A percentile compares a stretch with the other conserved stretches of the same genome.
These are phyloP conservation scores for Hypsopygia costalis DNA, from an alignment of 2,888 invertebrate species.

Conservation along the genomic window DNA sequence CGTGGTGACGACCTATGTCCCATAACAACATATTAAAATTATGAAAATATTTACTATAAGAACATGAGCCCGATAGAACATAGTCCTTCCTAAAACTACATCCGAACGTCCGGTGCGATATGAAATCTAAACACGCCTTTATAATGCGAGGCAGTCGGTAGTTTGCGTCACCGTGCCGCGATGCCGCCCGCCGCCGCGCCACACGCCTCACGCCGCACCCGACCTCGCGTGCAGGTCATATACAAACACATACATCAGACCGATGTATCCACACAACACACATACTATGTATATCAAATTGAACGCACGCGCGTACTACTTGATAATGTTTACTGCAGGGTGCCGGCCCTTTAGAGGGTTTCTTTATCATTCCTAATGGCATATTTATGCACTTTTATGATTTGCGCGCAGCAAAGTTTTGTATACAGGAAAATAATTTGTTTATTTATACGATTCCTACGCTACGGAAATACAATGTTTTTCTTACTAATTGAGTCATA, in stretches of 20 bases:
- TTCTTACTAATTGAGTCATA: no score
- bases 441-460: background rate
- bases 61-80: no score
- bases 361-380: constrained; percentile 10
- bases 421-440: constrained; percentile 2
- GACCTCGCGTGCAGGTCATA: constrained; percentile 51
- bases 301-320: background rate
- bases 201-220: constrained; percentile 17
- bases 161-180: constrained; percentile 45
- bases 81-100: background rate
- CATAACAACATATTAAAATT: no score
- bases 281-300: background rate
- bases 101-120: background rate
- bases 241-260: constrained; percentile 32
- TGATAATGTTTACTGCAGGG: background rate
- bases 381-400: constrained; percentile 11
- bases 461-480: no score
- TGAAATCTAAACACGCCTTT: constrained; percentile 13
- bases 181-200: constrained; percentile 20
- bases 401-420: constrained; percentile 2
- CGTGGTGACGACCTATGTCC: no score
- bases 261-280: constrained; percentile 12
- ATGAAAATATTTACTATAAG: no score
- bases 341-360: constrained; percentile 6
- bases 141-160: constrained; percentile 21